These are phyloP conservation scores for Cyanoliseus patagonus DNA, from an alignment of 2,113 vertebrate species.

Conservation along the genomic window DNA sequence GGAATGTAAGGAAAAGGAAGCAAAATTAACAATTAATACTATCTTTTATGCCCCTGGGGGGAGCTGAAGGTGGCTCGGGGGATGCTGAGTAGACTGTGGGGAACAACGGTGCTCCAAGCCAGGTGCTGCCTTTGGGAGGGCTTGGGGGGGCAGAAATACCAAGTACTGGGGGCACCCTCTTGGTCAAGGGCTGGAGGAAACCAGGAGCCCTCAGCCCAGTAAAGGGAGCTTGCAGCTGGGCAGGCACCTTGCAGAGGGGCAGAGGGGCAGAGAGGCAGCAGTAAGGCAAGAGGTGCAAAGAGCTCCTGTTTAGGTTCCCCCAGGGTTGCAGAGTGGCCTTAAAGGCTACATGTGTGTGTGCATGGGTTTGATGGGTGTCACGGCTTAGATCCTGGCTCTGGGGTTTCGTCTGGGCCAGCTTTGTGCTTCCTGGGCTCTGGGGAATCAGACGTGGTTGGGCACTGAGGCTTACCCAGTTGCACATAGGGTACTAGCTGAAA, in stretches of 20 bases:
- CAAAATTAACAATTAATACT: neutral
- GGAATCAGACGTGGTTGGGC: rapidly evolving
- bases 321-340: neutral
- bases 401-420: neutral
- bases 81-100: neutral
- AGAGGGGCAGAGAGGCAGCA: neutral
- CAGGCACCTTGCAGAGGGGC: neutral
- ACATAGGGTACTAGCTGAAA: rapidly evolving
- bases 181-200: neutral
- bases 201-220: neutral
- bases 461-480: neutral
- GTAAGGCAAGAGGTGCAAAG: neutral
- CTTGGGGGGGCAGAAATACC: neutral
- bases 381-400: neutral
- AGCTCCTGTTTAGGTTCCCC: neutral
- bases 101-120: neutral
- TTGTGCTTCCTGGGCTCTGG: neutral
- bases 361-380: neutral
- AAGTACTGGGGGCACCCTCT: neutral
- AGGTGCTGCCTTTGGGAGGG: neutral
- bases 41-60: neutral
- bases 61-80: neutral
- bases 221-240: neutral
- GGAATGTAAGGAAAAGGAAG: neutral
- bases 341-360: neutral